Conservation (phyloP, 2,797 vertebrate species). For the Notoglanidium macrostoma region DNA sequence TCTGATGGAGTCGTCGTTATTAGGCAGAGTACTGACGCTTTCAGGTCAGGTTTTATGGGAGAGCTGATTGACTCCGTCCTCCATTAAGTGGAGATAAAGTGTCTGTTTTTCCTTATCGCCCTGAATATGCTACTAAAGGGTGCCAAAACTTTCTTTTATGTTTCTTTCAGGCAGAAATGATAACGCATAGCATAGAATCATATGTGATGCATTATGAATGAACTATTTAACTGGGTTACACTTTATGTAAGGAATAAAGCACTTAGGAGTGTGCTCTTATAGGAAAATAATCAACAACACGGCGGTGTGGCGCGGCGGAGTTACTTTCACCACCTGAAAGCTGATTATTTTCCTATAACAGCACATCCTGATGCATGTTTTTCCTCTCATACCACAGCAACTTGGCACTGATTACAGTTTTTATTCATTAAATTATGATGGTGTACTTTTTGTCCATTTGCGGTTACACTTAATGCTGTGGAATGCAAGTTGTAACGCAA, state of each 20-base stretch:
- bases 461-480: not conserved
- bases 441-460: not conserved
- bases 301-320: not conserved
- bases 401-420: not conserved
- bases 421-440: not conserved
- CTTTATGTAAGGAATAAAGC: not conserved
- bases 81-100: not conserved
- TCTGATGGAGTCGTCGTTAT: conserved; percentile 35
- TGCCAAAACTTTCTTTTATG: not conserved
- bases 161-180: not conserved
- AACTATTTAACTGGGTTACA: not conserved
- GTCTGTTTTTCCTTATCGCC: not conserved
- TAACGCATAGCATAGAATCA: not conserved
- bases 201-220: not conserved
- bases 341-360: not conserved
- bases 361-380: not conserved
- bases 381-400: not conserved
- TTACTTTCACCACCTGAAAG: not conserved
- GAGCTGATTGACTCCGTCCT: conserved; percentile 9
- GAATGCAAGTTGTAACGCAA: not conserved
- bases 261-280: not conserved
- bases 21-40: not conserved
- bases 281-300: not conserved
- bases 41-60: not conserved
- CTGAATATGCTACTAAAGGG: not conserved